Conservation (phyloP, 2,888 invertebrate genomes). For the Belgica antarctica region DNA sequence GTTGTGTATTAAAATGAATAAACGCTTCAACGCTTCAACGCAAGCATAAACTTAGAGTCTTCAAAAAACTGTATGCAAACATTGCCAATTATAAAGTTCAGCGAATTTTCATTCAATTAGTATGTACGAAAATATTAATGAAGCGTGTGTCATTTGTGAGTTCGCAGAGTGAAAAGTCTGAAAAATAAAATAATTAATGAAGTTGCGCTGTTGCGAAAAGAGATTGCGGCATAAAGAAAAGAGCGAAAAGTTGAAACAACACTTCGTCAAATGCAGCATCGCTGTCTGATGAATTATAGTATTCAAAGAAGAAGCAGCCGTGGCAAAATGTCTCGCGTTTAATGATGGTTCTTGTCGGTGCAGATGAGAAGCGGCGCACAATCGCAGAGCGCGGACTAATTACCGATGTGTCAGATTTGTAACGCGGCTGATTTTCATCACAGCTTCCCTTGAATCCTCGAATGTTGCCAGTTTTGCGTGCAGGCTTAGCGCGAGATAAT, state of each 20-base stretch:
- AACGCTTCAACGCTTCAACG: no score
- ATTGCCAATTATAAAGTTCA: no score
- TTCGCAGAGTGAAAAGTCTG: not conserved
- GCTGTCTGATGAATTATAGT: conserved; percentile 28
- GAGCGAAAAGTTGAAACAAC: no score
- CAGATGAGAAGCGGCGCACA: not conserved
- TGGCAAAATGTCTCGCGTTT: not conserved
- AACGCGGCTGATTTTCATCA: not conserved
- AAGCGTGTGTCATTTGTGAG: conserved; percentile 11
- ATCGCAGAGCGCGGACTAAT: conserved; percentile 5
- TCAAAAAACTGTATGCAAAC: no score
- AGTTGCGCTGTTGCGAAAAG: conserved; percentile 10
- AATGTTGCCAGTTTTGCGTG: not conserved
- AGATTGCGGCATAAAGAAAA: not conserved
- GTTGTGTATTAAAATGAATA: no score
- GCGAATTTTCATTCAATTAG: conserved; percentile 6
- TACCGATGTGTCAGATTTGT: conserved; percentile 14
- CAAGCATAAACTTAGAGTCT: not conserved
- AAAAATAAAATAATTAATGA: conserved; percentile 36
- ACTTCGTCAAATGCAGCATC: conserved; percentile 13
- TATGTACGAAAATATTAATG: conserved; percentile 23
- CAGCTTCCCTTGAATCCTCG: not conserved
- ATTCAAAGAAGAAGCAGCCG: not conserved
- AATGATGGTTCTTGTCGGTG: conserved; percentile 15
- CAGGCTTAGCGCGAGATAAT: conserved; percentile 7